phyloP scores from a whole-genome alignment of 2,797 vertebrate genomes.

The Coregonus ussuriensis region DNA sequence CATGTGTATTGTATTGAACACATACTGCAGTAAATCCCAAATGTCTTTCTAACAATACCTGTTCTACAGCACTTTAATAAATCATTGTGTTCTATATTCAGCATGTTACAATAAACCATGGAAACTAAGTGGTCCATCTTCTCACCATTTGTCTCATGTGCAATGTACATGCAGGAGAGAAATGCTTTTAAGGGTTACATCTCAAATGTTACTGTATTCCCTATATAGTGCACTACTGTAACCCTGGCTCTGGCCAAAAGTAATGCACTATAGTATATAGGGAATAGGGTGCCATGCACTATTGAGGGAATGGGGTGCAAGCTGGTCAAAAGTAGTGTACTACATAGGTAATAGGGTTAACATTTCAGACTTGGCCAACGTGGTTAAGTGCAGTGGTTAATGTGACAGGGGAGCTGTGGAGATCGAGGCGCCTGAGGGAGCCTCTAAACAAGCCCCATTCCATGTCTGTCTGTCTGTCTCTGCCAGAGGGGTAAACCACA shows the following conservation, averaged over 20 bases:
- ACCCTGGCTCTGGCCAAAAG: background rate
- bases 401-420: slow-evolving; percentile 18
- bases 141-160: background rate
- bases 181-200: background rate
- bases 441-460: background rate
- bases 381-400: slow-evolving; percentile 19
- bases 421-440: slow-evolving; percentile 3
- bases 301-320: background rate
- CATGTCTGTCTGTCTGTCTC: slow-evolving; percentile 7
- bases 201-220: background rate
- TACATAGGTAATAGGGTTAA: background rate
- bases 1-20: background rate
- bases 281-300: slow-evolving; percentile 1
- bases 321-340: background rate
- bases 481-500: slow-evolving; percentile 40
- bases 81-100: no score
- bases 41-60: background rate
- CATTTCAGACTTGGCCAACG: no score
- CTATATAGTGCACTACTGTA: background rate
- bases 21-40: background rate
- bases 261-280: background rate
- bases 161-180: background rate
- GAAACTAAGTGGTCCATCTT: no score
- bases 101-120: background rate
- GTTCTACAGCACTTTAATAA: no score